Evolutionary conservation across 2,113 vertebrate species (phyloP).

Genomic region (Recurvirostra avosetta): DNA sequence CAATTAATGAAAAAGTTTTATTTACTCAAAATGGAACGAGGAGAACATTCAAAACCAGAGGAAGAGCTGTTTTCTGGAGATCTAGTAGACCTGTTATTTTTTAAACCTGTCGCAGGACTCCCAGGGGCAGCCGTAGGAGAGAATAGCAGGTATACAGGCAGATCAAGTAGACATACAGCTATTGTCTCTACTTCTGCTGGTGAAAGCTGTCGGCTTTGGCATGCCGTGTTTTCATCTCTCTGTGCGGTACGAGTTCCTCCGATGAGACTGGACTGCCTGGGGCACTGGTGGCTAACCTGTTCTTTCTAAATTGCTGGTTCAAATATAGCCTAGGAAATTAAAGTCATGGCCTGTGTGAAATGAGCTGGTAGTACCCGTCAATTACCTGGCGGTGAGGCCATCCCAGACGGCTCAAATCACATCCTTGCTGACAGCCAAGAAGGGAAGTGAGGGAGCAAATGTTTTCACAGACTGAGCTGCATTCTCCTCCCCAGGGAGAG

Average conservation of each 20-base stretch:
- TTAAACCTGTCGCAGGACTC: not conserved
- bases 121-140: not conserved
- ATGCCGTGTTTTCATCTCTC: not conserved
- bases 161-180: not conserved
- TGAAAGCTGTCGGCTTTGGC: not conserved
- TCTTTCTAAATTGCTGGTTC: not conserved
- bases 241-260: fast-evolving
- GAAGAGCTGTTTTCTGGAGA: not conserved
- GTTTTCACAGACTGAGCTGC: not conserved
- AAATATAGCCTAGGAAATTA: conserved; percentile 1
- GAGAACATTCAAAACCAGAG: not conserved
- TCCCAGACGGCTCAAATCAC: not conserved
- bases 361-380: not conserved
- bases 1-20: not conserved
- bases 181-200: not conserved
- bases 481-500: not conserved
- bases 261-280: not conserved
- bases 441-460: not conserved
- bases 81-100: not conserved
- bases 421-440: not conserved
- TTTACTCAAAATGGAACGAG: not conserved
- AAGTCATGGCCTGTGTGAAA: not conserved
- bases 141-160: not conserved
- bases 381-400: not conserved
- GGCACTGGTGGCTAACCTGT: not conserved